Base-by-base conservation (phyloP, 1,140 invertebrate species). In the Neotoxoptera formosana region DNA sequence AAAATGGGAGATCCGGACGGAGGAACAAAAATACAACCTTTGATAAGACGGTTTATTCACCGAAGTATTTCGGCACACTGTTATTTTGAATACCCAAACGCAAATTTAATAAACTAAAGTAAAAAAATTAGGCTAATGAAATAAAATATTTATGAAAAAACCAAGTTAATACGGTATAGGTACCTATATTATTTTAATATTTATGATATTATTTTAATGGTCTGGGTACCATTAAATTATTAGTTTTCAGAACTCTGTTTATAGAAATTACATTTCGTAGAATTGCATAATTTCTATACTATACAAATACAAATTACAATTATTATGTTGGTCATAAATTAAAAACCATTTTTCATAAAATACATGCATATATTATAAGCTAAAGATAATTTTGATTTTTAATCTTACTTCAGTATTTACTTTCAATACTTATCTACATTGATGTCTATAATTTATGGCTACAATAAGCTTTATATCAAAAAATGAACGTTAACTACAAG, bases 401-500 rank as follows among this genome's bases (percentile, higher is more conserved):
- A 45, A 84, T 84, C 41, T 84, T 41, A 41, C 83, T 84, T 41
- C 36, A 41, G 83, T 41, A 25, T 84, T 45, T 45, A 84, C 36
- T 45, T 84, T 84, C 4, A 30, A 20, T 76, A 76, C 60, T 76
- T 34, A 76, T 76, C 60, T 76, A n/a, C 4, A 76, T 76, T n/a
- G 14, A 76, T 76, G n/a, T 76, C 6, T 76, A 76, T 76, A 76
- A 88, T 88, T 88, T 88, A 87, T 48, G 47, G 47, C 20, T 48
- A 87, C 30, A 34, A 87, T 87, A 87, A 87, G 17, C 45, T 89
- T 36, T 89, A 25, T 56, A 56, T 89, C 34, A 53, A 90, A 67
- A 60, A 45, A 90, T 67, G 7, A 90, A 90, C 41, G 89, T 21
- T 67, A 90, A n/a, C 89, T n/a, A 67, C 36, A 67, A 60, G 89